phyloP scores from a whole-genome alignment of 2,888 invertebrate species.

The Caprella mutica region DNA sequence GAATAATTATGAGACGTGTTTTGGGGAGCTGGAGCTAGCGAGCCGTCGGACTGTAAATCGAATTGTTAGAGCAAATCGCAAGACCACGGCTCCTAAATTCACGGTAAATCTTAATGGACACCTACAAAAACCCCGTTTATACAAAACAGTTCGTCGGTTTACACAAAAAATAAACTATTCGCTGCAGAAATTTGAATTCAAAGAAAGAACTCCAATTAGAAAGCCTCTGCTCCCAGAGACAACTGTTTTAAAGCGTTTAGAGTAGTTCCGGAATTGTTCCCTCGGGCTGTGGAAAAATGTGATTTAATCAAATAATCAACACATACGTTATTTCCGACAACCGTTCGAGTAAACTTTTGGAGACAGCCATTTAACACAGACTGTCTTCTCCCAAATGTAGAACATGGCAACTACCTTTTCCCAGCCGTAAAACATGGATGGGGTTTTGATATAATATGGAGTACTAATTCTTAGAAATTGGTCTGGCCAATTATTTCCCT shows the following conservation, averaged over 20 bases:
- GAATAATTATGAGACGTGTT: too few species aligned
- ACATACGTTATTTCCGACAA: background rate
- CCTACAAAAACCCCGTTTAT: background rate
- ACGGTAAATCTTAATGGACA: background rate
- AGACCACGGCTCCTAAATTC: background rate
- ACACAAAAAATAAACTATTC: too few species aligned
- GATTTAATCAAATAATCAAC: background rate
- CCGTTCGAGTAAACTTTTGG: background rate
- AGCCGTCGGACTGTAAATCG: background rate
- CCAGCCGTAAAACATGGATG: background rate
- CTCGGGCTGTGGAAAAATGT: background rate
- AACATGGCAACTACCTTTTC: too few species aligned
- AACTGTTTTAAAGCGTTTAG: background rate
- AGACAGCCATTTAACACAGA: background rate
- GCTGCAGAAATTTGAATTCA: conserved; percentile 3
- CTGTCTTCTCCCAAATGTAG: background rate
- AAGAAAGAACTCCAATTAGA: conserved; percentile 7
- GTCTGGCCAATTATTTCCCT: background rate
- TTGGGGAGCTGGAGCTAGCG: background rate
- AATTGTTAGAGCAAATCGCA: background rate
- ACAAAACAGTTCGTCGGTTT: background rate
- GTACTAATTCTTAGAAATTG: background rate
- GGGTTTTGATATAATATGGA: background rate
- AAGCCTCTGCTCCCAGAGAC: conserved; percentile 1
- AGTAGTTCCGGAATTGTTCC: background rate